phyloP scores from a whole-genome alignment of 2,113 vertebrate genomes.

The Cryptomyrus ogoouensis region DNA sequence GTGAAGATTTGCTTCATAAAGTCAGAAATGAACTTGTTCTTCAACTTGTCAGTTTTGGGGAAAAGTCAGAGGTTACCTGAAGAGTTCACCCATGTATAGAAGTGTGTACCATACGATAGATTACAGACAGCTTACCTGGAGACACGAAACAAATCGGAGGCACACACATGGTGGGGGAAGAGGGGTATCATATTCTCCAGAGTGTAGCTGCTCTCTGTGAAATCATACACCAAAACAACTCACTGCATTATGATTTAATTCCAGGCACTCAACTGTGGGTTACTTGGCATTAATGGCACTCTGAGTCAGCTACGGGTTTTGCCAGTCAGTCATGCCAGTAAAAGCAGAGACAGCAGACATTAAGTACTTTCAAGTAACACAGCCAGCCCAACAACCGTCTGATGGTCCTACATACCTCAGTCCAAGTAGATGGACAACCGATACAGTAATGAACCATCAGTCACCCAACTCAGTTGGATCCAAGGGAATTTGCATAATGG shows the following conservation, averaged over 20 bases:
- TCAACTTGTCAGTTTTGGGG: background rate
- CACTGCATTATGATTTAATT: background rate
- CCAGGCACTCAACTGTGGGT: background rate
- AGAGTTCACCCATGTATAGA: background rate
- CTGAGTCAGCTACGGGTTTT: background rate
- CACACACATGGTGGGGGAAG: background rate
- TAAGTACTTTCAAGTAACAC: background rate
- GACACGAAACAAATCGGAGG: background rate
- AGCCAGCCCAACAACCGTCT: background rate
- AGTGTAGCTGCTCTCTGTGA: background rate
- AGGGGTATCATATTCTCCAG: background rate
- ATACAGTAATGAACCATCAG: background rate
- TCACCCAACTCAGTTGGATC: background rate
- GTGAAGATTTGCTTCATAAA: background rate
- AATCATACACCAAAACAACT: background rate
- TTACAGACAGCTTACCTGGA: background rate
- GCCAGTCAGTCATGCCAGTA: background rate
- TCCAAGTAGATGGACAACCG: background rate
- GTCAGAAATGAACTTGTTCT: background rate
- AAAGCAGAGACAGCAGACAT: background rate
- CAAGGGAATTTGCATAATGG: background rate
- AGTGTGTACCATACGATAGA: background rate
- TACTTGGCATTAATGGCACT: background rate
- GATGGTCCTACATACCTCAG: background rate
- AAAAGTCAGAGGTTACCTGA: background rate